Base-by-base conservation (phyloP, 2,888 invertebrate genomes). In the Trichogramma dendrolimi region DNA sequence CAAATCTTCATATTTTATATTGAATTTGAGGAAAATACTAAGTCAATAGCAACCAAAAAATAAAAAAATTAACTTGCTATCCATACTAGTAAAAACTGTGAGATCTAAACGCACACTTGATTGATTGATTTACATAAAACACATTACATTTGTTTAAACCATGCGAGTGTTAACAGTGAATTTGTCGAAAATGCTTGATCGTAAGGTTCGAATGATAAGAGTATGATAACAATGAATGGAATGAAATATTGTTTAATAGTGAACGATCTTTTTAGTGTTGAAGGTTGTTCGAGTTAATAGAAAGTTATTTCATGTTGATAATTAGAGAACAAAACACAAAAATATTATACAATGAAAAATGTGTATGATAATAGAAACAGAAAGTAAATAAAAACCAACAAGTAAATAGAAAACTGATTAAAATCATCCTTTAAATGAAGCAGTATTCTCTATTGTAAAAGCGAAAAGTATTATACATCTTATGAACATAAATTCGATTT, bases 21-120 rank as follows among this genome's bases (percentile, higher is more conserved):
- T 62, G 11, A 53, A 56, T 61, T 61, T 48, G 54, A 63, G 6
- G 57, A 53, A 55, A 51, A 61, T 59, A 59, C 65, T 65, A 65
- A 65, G 63, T 65, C 65, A 65, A 65, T 65, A 65, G 58, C 58
- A 59, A 65, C 61, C 61, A 65, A 63, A 65, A 27, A 27, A 27
- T 27, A 27, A 27, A 27, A 27, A 27, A 65, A 61, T 55, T 57
- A 56, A 55, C 61, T 63, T 58, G 57, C 61, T 59, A 61, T 58
- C 47, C 43, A 59, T 57, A 61, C 59, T 48, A 58, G 53, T 58
- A 39, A n/a, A 58, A 62, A 27, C 27, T 43, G 60, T 52, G 49
- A 61, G 62, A 61, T 61, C 14, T 52, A 54, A 61, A 57, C 62
- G 65, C 60, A 65, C 63, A 65, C 53, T 27, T 48, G 56, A 63